A percentile compares a stretch with the other conserved stretches of the same genome.
Conservation (phyloP, 37 sponge, comb jelly and placozoan genomes). For the Hormiphora californensis region DNA sequence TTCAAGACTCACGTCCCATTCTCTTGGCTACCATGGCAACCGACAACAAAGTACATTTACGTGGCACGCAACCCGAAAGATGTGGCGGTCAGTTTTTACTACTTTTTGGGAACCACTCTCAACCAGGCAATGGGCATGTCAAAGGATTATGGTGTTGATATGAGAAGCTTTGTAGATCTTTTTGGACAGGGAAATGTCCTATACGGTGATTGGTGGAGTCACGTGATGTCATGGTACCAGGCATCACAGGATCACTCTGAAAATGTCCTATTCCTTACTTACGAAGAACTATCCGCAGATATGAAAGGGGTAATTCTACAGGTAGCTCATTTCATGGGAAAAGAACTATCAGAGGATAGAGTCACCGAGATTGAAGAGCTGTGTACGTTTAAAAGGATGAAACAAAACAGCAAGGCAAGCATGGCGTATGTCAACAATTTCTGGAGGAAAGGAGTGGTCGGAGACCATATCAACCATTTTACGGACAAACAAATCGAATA, state of each 20-base stretch:
- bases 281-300: neutral
- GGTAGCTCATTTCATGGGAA: neutral
- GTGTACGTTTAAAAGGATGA: constrained; percentile 10
- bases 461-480: constrained; percentile 33
- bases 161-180: neutral
- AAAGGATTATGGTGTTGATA: neutral
- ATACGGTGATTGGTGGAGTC: constrained; percentile 32
- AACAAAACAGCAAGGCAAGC: neutral
- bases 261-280: constrained; percentile 13
- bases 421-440: constrained; percentile 24
- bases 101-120: neutral
- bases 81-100: constrained; percentile 42
- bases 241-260: neutral
- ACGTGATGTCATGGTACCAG: constrained; percentile 16
- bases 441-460: constrained; percentile 27
- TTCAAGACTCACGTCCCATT: constrained; percentile 48
- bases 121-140: neutral
- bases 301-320: neutral
- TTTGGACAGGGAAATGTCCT: neutral
- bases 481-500: neutral
- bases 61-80: constrained; percentile 51
- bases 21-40: constrained; percentile 20
- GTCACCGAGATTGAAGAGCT: neutral
- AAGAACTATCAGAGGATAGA: neutral
- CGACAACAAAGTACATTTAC: constrained; percentile 4